Evolutionary conservation across 2,113 vertebrate genomes (phyloP), one percentile per base, ranked within the genome.

Genomic region (Ophthalmotilapia sp.): DNA sequence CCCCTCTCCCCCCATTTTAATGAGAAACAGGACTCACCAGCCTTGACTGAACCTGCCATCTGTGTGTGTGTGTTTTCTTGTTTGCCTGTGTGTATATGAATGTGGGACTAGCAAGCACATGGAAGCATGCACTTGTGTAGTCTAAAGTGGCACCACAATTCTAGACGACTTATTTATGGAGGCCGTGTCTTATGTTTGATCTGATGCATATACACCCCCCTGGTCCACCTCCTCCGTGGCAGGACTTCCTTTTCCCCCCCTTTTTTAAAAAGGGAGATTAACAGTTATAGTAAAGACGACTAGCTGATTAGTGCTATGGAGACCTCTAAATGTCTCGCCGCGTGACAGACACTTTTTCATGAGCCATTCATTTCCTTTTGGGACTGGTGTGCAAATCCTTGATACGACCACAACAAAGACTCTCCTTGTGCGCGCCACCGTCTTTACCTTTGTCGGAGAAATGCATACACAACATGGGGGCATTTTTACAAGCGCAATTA

Each of bases 11-110:
- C 92, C 91, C 87, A 81, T 88, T 94, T 94, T 97, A 96, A 97
- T 97, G 96, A 96, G 95, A 95, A 96, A 95, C 95, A 96, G 95
- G 88, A 94, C 96, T 96, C 96, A 90, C 91, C 95, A 95, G 96
- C 94, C 93, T 96, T 95, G 94, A 96, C 95, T 96, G 92, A 95
- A 95, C 94, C 86, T 93, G 94, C 96, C 95, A 95, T 96, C 96
- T 97, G 95, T 84, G 94, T 91, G 89, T 90, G 55, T 82, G 29
- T 53, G 29, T 45, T 45, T 80, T 56, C 83, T 85, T 90, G 81
- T 83, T 77, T 91, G 86, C 36, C 4, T 87, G 58, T 90, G 79
- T 83, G 79, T 88, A 80, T 75, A 62, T 51, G 40, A 73, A 47
- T 84, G 89, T 19, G 14, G 73, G 56, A 54, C 88, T 89, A 88